Conservation (phyloP, 2,113 vertebrate species). For the Cryptomyrus ogoouensis region DNA sequence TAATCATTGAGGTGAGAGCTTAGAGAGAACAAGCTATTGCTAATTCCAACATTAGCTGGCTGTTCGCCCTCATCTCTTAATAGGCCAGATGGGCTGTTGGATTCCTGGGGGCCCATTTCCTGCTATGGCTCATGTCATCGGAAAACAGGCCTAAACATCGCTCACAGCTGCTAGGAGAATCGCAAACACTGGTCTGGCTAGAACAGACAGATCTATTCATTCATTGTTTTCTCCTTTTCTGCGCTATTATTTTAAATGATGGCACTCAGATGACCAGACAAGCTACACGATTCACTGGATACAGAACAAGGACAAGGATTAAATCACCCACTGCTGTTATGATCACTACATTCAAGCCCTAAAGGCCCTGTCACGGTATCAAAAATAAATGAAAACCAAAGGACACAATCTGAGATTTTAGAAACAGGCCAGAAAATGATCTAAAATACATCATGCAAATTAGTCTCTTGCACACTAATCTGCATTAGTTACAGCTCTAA, state of each 20-base stretch:
- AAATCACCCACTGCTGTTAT: background rate
- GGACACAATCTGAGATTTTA: background rate
- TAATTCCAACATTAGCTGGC: background rate
- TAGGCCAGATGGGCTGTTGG: background rate
- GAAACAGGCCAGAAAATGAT: background rate
- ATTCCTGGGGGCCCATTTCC: background rate
- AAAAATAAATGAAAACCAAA: background rate
- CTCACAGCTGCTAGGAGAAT: background rate
- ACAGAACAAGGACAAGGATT: background rate
- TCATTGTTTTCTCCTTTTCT: background rate
- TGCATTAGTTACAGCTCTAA: background rate
- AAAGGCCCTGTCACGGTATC: background rate
- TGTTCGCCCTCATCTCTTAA: background rate
- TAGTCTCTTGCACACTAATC: background rate
- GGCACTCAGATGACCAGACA: background rate
- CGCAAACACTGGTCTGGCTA: background rate
- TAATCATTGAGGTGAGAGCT: background rate
- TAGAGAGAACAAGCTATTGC: background rate
- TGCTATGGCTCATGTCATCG: background rate
- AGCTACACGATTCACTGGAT: background rate
- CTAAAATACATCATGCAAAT: background rate
- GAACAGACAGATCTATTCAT: constrained; percentile 4
- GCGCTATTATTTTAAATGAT: background rate
- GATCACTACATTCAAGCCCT: background rate
- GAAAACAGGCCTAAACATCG: background rate